Percentiles rank a stretch among this genome's conserved stretches.
Evolutionary conservation across 2,113 vertebrate species (phyloP).

Genomic region (Pelobates fuscus): DNA sequence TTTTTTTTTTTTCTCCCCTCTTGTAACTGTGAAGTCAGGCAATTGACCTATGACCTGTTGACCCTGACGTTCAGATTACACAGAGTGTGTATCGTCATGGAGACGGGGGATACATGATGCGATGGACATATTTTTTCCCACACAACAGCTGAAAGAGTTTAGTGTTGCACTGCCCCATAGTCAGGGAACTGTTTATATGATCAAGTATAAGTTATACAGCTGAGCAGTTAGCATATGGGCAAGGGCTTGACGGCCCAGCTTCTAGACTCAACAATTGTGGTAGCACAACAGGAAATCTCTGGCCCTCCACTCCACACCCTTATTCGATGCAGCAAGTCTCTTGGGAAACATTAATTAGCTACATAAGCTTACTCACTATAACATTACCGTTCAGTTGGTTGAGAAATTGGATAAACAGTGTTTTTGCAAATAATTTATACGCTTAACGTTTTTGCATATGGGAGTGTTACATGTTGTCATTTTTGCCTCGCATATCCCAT

Average conservation of each 20-base stretch:
- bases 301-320: too few relatives aligned
- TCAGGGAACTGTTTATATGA: not conserved
- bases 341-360: too few relatives aligned
- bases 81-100: not conserved
- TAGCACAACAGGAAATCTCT: not conserved
- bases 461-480: too few relatives aligned
- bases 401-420: too few relatives aligned
- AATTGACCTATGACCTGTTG: slow-evolving; percentile 20
- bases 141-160: not conserved
- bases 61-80: not conserved
- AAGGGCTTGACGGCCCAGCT: not conserved
- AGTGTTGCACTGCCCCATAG: not conserved
- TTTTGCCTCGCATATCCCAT: too few relatives aligned
- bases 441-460: too few relatives aligned
- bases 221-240: not conserved
- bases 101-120: not conserved
- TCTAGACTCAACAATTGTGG: not conserved
- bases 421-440: too few relatives aligned
- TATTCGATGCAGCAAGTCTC: too few relatives aligned
- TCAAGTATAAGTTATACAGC: not conserved
- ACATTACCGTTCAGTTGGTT: too few relatives aligned
- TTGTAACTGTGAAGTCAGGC: slow-evolving; percentile 13
- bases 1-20: too few relatives aligned
- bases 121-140: slow-evolving; percentile 22
- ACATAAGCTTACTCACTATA: too few relatives aligned